phyloP scores from a whole-genome alignment of 1,140 invertebrate genomes.

The Heliconius eleuchia region DNA sequence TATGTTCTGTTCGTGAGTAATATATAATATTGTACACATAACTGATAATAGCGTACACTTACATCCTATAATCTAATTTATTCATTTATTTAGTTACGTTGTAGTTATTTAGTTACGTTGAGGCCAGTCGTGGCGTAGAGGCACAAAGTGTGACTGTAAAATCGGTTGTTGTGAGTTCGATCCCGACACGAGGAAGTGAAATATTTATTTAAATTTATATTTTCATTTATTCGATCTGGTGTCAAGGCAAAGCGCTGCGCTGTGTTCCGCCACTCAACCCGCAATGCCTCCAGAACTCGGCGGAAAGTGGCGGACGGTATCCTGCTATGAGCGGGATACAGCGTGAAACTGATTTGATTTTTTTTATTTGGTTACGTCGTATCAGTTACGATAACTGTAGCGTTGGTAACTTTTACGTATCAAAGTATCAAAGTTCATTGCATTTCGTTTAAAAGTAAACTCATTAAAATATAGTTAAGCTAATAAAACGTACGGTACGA shows the following conservation, averaged over 20 bases:
- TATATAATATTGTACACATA: conserved; percentile 42
- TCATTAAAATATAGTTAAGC: background rate
- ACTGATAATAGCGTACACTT: conserved; percentile 37
- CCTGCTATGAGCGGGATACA: too few species aligned
- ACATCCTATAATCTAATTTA: conserved; percentile 27
- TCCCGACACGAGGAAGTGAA: too few species aligned
- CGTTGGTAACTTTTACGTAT: background rate
- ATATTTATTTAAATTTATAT: too few species aligned
- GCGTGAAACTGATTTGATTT: too few species aligned
- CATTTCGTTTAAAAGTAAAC: background rate
- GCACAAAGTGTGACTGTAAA: too few species aligned
- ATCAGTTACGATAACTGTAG: conserved; percentile 25
- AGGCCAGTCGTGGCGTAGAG: too few species aligned
- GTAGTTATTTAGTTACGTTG: conserved; percentile 20
- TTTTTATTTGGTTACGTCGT: conserved; percentile 36
- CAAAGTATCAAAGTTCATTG: background rate
- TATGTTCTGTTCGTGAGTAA: conserved; percentile 44
- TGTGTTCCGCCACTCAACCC: too few species aligned
- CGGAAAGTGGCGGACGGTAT: too few species aligned
- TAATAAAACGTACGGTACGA: background rate
- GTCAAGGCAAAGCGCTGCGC: too few species aligned
- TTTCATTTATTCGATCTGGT: too few species aligned
- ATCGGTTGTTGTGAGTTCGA: too few species aligned
- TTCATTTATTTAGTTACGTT: conserved; percentile 38
- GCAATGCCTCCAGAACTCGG: too few species aligned